Base-by-base conservation (phyloP, 2,797 vertebrate species). In the Alfaro cultratus region DNA sequence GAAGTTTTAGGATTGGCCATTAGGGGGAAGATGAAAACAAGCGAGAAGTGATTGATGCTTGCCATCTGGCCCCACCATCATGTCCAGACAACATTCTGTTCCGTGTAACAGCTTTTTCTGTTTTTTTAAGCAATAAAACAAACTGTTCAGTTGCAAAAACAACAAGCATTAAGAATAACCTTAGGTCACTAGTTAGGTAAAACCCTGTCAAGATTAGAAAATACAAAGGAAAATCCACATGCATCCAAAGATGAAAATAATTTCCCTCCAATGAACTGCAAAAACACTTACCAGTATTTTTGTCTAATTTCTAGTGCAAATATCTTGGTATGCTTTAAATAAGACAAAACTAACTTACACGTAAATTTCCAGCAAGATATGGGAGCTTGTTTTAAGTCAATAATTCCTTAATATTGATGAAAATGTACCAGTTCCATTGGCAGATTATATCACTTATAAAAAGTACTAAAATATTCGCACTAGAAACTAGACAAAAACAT, bases 1-100 rank as follows among this genome's bases (percentile, higher is more conserved):
- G 49, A 51, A 4, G 47, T 78, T 75, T 76, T 55, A 64, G 75
- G 73, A 8, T 53, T 67, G 39, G 73, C 68, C 78, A 31, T 81
- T 45, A 79, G 80, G 39, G 53, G 73, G 76, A 77, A 75, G 62
- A 81, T n/a, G 68, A 31, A 73, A 85, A 82, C 72, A 77, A 29
- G 60, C 5, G 49, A 81, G 84, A 80, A 5, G 45, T 83, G 87
- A 90, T 80, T 87, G 82, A 93, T 91, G 86, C 77, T 70, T 85
- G 84, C 76, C 89, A 91, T 91, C 77, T 91, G 91, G 74, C 68
- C 78, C 31, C 73, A 34, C 75, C 1, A 16, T 62, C 57, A 46
- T 34, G 80, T 79, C 82, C 41, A 51, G 60, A 76, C 81, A 74
- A 62, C 29, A 71, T 51, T 55, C 21, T 51, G 26, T 29, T 15